Evolutionary conservation across 2,888 invertebrate species (phyloP).

Genomic region (Brassicogethes aeneus): DNA sequence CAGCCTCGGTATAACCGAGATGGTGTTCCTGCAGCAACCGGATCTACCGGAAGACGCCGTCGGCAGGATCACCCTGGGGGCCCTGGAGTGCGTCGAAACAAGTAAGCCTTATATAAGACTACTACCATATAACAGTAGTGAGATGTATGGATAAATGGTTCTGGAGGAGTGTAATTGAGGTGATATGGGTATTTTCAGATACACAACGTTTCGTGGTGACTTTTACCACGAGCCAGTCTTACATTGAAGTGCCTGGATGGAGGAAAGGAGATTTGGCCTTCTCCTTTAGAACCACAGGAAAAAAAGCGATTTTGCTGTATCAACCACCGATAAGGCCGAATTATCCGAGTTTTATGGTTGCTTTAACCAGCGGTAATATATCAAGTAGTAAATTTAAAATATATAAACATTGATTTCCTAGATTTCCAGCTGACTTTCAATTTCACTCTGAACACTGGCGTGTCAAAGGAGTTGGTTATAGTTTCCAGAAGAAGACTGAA

Average conservation of each 20-base stretch:
- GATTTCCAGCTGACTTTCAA: conserved; percentile 84
- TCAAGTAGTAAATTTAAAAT: conserved; percentile 16
- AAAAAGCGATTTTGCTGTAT: conserved; percentile 80
- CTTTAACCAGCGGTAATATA: conserved; percentile 64
- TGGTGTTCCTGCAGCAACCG: conserved; percentile 83
- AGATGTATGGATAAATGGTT: conserved; percentile 1
- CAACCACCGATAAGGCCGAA: conserved; percentile 84
- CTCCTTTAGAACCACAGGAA: conserved; percentile 86
- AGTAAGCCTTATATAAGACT: conserved; percentile 55
- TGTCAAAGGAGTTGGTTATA: conserved; percentile 72
- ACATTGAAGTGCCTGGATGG: conserved; percentile 91
- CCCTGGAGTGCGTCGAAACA: conserved; percentile 89
- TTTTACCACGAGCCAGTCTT: conserved; percentile 86
- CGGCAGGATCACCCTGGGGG: conserved; percentile 81
- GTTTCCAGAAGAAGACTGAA: conserved; percentile 71
- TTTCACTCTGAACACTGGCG: conserved; percentile 79
- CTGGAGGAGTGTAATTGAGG: no score
- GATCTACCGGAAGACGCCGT: conserved; percentile 74
- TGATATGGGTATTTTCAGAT: conserved; percentile 47
- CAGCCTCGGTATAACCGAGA: conserved; percentile 81
- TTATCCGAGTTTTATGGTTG: conserved; percentile 88
- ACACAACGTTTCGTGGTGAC: conserved; percentile 89
- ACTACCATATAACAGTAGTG: conserved; percentile 2
- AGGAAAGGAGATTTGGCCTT: conserved; percentile 86
- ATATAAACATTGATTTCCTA: conserved; percentile 32